These are phyloP conservation scores for Epinotia demarniana DNA, from an alignment of 2,888 invertebrate species.

Conservation along the genomic window DNA sequence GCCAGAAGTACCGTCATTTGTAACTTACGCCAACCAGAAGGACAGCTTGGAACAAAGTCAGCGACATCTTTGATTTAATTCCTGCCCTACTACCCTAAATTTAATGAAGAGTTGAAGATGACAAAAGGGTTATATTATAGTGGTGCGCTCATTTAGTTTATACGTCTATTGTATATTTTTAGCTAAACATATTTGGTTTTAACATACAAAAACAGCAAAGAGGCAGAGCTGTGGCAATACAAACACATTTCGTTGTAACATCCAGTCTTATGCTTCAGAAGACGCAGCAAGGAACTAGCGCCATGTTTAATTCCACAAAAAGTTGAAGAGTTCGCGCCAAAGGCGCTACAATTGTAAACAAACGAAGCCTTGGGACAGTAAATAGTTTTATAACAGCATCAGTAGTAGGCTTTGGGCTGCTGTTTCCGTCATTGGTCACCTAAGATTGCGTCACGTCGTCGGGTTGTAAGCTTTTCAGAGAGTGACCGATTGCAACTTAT, in stretches of 20 bases:
- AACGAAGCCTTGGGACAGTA: conserved; percentile 19
- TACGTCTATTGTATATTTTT: not conserved
- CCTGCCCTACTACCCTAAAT: conserved; percentile 24
- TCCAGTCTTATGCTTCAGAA: not conserved
- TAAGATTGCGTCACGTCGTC: too few species aligned
- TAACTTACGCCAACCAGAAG: conserved; percentile 22
- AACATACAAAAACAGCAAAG: not conserved
- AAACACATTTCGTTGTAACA: not conserved
- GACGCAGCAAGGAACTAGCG: conserved; percentile 26
- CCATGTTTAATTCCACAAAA: conserved; percentile 38
- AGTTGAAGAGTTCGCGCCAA: conserved; percentile 41
- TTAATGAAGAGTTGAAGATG: too few species aligned
- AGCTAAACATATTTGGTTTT: not conserved
- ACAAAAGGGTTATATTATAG: too few species aligned
- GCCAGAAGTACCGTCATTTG: conserved; percentile 10
- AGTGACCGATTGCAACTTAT: too few species aligned
- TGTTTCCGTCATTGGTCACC: too few species aligned
- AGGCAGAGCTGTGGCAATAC: not conserved
- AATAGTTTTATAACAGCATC: conserved; percentile 14
- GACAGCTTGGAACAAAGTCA: conserved; percentile 11
- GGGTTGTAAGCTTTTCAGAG: too few species aligned
- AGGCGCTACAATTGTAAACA: conserved; percentile 44
- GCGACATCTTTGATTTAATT: conserved; percentile 40
- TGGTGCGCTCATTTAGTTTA: too few species aligned
- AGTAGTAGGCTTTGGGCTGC: too few species aligned